Conservation (phyloP, 2,888 invertebrate genomes). For the Petrolisthes cinctipes region DNA sequence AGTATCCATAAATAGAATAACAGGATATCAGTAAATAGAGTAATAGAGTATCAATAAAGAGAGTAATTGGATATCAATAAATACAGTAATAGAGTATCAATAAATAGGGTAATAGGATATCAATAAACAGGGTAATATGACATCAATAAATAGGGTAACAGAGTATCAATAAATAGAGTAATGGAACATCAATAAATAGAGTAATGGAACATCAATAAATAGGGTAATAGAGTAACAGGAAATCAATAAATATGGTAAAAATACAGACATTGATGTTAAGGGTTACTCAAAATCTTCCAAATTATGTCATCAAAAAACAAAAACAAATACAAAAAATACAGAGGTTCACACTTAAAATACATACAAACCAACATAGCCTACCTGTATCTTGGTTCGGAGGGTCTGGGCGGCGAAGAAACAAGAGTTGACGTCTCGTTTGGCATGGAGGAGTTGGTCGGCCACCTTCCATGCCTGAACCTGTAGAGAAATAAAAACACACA, state of each 20-base stretch:
- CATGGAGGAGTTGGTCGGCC: conserved; percentile 91
- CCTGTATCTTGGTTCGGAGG: conserved; percentile 93
- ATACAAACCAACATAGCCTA: not conserved
- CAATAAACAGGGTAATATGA: not conserved
- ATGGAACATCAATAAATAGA: not conserved
- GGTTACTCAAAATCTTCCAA: not conserved
- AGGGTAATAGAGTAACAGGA: not conserved
- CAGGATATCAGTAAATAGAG: not conserved
- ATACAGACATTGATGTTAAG: too few species aligned
- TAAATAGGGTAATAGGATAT: not conserved
- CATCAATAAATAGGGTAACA: not conserved
- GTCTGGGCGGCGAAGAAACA: conserved; percentile 99
- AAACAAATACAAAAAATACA: too few species aligned
- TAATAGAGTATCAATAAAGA: not conserved
- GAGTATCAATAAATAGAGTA: not conserved
- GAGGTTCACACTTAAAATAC: too few species aligned
- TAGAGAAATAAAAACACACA: conserved; percentile 39
- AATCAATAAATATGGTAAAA: not conserved
- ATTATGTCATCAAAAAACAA: too few species aligned
- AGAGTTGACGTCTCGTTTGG: conserved; percentile 88
- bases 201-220: not conserved
- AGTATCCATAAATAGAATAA: not conserved
- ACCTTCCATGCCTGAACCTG: conserved; percentile 98
- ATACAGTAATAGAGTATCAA: not conserved
- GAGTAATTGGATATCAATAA: not conserved